Conservation (phyloP, 1,140 invertebrate genomes). For the Nasonia vitripennis region DNA sequence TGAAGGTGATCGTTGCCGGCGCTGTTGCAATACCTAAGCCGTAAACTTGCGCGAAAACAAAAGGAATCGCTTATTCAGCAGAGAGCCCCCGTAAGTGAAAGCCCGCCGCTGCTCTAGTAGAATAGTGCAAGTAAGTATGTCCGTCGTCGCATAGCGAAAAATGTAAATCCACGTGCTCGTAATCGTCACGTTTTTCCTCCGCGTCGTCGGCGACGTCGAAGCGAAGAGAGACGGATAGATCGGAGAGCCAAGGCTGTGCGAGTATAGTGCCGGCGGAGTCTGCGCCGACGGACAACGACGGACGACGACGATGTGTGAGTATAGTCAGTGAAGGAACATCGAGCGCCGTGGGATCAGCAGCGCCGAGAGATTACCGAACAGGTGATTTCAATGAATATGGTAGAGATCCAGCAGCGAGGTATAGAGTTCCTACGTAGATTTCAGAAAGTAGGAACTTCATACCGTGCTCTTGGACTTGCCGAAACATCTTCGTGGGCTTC, state of each 20-base stretch:
- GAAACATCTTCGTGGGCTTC: slow-evolving; percentile 67
- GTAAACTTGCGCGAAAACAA: neutral
- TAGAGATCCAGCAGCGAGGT: slow-evolving; percentile 75
- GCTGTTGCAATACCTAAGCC: too few relatives aligned
- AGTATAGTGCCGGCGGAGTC: slow-evolving; percentile 12
- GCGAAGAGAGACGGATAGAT: neutral
- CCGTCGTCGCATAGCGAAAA: neutral
- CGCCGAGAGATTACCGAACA: slow-evolving; percentile 45
- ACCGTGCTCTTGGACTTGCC: slow-evolving; percentile 76
- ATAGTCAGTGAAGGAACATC: neutral
- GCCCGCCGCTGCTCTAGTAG: too few relatives aligned
- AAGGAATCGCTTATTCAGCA: neutral
- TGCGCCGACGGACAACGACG: slow-evolving; percentile 39
- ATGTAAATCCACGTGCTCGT: slow-evolving; percentile 36
- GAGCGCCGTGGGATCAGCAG: slow-evolving; percentile 18
- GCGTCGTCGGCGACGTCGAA: neutral
- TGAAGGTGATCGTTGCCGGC: too few relatives aligned
- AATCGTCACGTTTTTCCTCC: slow-evolving; percentile 23
- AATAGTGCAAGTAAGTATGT: too few relatives aligned
- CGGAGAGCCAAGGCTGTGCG: slow-evolving; percentile 4
- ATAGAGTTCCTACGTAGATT: slow-evolving; percentile 75
- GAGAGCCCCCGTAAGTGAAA: neutral
- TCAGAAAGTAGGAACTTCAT: slow-evolving; percentile 75
- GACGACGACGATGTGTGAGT: neutral
- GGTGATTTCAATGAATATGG: slow-evolving; percentile 65